Percentiles rank a stretch among this genome's conserved stretches.
phyloP scores from a whole-genome alignment of 2,888 invertebrate genomes.

The Acleris cristana region DNA sequence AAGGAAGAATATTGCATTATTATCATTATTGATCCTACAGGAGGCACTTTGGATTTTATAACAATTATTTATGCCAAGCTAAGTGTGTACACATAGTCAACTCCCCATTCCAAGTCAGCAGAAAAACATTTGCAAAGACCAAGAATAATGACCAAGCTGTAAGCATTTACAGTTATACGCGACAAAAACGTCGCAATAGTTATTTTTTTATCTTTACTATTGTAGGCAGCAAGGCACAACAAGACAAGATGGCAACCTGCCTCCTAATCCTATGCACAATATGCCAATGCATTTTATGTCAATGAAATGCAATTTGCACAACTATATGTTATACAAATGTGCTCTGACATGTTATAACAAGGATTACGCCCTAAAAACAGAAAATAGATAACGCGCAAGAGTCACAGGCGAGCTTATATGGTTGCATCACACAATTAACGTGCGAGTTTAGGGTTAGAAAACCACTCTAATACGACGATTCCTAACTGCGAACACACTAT shows the following conservation, averaged over 20 bases:
- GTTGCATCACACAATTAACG: constrained; percentile 79
- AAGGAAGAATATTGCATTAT: too few species aligned
- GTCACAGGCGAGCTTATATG: constrained; percentile 66
- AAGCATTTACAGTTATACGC: constrained; percentile 53
- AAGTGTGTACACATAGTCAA: background rate
- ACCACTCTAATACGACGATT: constrained; percentile 46
- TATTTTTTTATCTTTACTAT: constrained; percentile 78
- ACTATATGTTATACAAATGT: constrained; percentile 45
- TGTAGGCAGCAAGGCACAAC: constrained; percentile 74
- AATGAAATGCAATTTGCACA: constrained; percentile 56
- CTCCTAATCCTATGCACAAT: constrained; percentile 66
- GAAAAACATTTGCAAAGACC: constrained; percentile 3
- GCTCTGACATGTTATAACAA: constrained; percentile 59
- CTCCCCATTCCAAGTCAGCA: constrained; percentile 2
- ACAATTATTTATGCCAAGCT: background rate
- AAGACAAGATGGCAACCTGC: constrained; percentile 82
- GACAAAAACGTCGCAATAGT: constrained; percentile 64
- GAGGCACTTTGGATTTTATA: too few species aligned
- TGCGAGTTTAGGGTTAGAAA: constrained; percentile 74
- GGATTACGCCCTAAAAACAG: constrained; percentile 55
- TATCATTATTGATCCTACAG: too few species aligned
- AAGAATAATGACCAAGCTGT: constrained; percentile 19
- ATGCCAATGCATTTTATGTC: constrained; percentile 73
- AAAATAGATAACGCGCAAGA: constrained; percentile 58
- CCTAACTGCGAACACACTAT: constrained; percentile 43